phyloP scores from a whole-genome alignment of 2,797 vertebrate species.

The Sebastes itinus region DNA sequence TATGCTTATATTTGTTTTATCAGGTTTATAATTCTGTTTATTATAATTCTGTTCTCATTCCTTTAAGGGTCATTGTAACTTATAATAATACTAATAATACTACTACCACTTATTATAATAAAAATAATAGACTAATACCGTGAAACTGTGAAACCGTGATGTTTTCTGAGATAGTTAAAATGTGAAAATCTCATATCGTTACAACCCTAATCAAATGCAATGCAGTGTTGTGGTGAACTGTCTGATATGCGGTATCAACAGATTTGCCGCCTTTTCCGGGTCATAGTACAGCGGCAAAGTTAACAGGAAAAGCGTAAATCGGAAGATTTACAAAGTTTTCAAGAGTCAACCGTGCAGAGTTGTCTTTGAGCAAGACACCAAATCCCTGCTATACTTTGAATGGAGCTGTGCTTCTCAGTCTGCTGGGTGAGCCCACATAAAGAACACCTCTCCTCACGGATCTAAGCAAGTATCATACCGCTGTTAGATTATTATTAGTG shows the following conservation, averaged over 20 bases:
- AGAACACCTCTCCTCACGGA: neutral
- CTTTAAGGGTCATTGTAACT: no score
- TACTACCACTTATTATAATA: no score
- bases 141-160: no score
- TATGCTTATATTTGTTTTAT: no score
- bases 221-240: neutral
- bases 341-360: neutral
- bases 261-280: neutral
- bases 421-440: neutral
- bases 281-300: neutral
- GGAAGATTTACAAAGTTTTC: neutral
- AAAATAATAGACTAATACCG: fast-evolving
- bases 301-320: neutral
- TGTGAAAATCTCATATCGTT: fast-evolving
- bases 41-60: no score
- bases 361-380: neutral
- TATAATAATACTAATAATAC: no score
- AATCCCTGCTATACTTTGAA: neutral
- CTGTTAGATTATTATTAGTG: constrained; percentile 49
- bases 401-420: neutral
- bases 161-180: no score
- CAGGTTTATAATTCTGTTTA: no score
- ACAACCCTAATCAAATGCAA: neutral
- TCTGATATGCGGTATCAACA: neutral
- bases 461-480: constrained; percentile 10